A percentile compares a stretch with the other conserved stretches of the same genome.
phyloP scores from a whole-genome alignment of 2,797 vertebrate genomes.

The Tadarida brasiliensis region DNA sequence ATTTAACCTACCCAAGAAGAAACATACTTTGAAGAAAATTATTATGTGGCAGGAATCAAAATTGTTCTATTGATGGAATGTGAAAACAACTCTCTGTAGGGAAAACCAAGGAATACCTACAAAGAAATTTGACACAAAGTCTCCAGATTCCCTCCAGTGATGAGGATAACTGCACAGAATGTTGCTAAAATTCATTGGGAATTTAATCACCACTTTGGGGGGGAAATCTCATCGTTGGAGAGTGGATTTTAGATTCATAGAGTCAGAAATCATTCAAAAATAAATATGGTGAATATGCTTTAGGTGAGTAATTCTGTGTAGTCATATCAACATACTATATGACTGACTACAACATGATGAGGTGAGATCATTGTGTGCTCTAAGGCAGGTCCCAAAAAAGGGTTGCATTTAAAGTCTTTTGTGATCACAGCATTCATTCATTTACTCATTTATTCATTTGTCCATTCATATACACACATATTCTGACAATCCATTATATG shows the following conservation, averaged over 20 bases:
- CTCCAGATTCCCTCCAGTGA: neutral
- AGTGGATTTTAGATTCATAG: neutral
- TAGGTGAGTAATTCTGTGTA: neutral
- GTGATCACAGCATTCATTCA: neutral
- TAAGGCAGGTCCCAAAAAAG: neutral
- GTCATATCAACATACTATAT: neutral
- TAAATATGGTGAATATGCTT: neutral
- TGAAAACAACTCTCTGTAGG: constrained; percentile 54
- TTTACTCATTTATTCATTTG: neutral
- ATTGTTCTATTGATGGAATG: constrained; percentile 40
- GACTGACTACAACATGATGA: neutral
- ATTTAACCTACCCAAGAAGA: constrained; percentile 50
- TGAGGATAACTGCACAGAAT: neutral
- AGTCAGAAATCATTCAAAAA: constrained; percentile 4
- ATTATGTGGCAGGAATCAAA: constrained; percentile 43
- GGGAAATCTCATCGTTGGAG: neutral
- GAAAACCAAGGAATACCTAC: constrained; percentile 53
- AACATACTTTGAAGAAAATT: constrained; percentile 62
- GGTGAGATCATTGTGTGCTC: neutral
- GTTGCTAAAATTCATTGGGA: constrained; percentile 22
- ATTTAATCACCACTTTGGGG: constrained; percentile 12
- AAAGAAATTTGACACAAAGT: constrained; percentile 57
- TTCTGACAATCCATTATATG: neutral
- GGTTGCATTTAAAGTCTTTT: neutral
- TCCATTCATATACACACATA: neutral